phyloP scores from a whole-genome alignment of 2,113 vertebrate species.

The Asarcornis scutulata region DNA sequence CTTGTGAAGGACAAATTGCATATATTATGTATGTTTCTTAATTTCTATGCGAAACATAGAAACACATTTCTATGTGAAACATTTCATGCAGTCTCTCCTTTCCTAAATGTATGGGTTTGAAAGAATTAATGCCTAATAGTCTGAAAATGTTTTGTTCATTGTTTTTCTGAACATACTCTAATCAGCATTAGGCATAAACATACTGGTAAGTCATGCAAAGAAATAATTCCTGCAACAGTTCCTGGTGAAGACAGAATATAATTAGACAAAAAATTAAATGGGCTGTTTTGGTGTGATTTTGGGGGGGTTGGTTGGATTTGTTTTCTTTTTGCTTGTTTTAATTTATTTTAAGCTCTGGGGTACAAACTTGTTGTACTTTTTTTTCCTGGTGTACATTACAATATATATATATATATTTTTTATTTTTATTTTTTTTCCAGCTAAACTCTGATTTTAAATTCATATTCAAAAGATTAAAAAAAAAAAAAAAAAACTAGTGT shows the following conservation, averaged over 20 bases:
- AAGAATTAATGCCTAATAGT: neutral
- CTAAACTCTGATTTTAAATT: too few species aligned
- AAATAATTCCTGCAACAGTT: neutral
- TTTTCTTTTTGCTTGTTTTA: too few species aligned
- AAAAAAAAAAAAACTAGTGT: too few species aligned
- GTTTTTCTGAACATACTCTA: neutral
- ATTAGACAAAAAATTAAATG: neutral
- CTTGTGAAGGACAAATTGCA: neutral
- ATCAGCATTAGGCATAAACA: neutral
- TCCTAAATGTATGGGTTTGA: neutral
- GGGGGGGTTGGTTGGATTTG: too few species aligned
- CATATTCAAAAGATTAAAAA: too few species aligned
- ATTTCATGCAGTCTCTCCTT: neutral
- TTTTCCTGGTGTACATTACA: too few species aligned
- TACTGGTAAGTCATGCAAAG: neutral
- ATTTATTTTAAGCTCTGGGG: too few species aligned
- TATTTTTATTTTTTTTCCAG: too few species aligned
- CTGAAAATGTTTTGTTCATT: neutral
- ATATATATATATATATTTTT: too few species aligned
- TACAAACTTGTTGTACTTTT: too few species aligned
- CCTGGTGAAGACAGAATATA: neutral
- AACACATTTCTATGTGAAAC: neutral
- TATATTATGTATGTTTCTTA: neutral
- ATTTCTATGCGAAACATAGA: neutral
- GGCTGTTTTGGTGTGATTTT: neutral